These are phyloP conservation scores for Fregata magnificens DNA, from an alignment of 2,113 vertebrate species.

Conservation along the genomic window DNA sequence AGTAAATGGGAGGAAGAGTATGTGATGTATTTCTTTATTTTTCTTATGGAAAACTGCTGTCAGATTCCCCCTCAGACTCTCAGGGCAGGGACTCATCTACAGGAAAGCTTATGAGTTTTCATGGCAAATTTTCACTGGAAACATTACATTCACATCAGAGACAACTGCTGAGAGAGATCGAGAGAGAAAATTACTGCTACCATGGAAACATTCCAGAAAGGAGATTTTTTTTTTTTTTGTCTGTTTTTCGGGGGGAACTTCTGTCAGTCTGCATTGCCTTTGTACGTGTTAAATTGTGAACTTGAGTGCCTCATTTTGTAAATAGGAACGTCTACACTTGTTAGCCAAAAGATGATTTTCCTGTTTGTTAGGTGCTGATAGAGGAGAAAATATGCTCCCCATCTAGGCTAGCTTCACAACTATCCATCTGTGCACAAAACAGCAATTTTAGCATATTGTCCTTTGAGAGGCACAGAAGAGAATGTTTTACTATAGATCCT, in stretches of 20 bases:
- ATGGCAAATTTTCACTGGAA: neutral
- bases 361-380: neutral
- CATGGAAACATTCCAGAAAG: conserved; percentile 52
- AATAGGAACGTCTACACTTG: neutral
- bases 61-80: neutral
- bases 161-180: neutral
- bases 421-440: neutral
- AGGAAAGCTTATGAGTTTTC: neutral
- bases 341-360: neutral
- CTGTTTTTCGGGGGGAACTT: neutral
- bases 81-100: neutral
- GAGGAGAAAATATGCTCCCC: neutral
- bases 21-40: neutral
- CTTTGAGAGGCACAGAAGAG: neutral
- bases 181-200: conserved; percentile 26
- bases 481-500: neutral
- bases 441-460: neutral
- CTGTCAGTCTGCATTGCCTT: neutral
- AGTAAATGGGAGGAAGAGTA: neutral
- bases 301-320: neutral
- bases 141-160: neutral
- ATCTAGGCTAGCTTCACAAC: neutral
- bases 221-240: neutral
- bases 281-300: neutral
- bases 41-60: neutral